A percentile compares a stretch with the other conserved stretches of the same genome.
Evolutionary conservation across 1,140 invertebrate genomes (phyloP).

Genomic region (Apis florea): DNA sequence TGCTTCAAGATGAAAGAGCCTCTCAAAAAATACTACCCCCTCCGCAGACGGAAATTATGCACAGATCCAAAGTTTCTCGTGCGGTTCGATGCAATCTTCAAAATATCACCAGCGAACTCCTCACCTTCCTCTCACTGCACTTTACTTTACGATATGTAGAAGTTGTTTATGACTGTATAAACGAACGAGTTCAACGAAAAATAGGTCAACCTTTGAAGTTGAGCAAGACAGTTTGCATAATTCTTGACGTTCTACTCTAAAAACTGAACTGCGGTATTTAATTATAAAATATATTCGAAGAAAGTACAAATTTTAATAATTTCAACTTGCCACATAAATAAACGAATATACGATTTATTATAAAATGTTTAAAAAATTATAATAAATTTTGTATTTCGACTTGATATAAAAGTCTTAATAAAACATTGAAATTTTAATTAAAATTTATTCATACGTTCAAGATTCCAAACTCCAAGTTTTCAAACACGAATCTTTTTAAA

Average conservation of each 20-base stretch:
- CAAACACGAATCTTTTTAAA: no score
- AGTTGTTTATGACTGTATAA: not conserved
- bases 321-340: not conserved
- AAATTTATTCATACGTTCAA: not conserved
- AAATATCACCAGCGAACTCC: not conserved
- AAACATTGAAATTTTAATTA: no score
- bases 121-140: not conserved
- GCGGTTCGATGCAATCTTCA: slow-evolving; percentile 3
- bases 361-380: not conserved
- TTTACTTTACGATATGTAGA: not conserved
- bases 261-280: not conserved
- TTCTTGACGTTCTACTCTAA: not conserved
- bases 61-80: not conserved
- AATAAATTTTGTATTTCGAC: not conserved
- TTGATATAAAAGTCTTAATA: not conserved
- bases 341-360: not conserved
- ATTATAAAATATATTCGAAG: not conserved
- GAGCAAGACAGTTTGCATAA: not conserved
- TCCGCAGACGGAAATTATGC: slow-evolving; percentile 5
- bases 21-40: not conserved
- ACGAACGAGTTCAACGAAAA: not conserved
- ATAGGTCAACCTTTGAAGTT: not conserved
- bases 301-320: no score
- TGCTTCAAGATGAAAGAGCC: not conserved
- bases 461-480: no score